A percentile compares a stretch with the other conserved stretches of the same genome.
Conservation (phyloP, 2,113 vertebrate species). For the Callithrix jacchus region DNA sequence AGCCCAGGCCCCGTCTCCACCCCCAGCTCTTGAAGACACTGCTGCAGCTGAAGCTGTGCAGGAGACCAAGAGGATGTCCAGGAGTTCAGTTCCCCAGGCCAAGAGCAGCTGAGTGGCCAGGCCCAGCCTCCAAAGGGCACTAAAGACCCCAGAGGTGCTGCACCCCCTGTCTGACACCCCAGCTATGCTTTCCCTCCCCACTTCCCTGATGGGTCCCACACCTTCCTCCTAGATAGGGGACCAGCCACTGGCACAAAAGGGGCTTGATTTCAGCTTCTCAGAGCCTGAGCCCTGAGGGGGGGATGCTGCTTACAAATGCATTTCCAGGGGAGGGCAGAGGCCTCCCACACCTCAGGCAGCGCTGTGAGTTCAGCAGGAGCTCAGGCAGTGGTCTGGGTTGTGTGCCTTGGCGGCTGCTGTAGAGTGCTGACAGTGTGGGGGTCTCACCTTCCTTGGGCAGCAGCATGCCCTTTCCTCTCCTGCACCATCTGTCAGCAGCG, state of each 20-base stretch:
- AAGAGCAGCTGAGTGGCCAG: conserved; percentile 16
- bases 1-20: neutral
- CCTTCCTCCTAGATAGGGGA: neutral
- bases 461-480: neutral
- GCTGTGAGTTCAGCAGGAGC: neutral
- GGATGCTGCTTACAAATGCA: rapidly evolving
- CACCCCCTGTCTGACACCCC: too few relatives aligned
- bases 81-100: neutral
- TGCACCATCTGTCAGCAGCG: too few relatives aligned
- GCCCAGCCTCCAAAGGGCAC: conserved; percentile 59
- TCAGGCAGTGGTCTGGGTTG: too few relatives aligned
- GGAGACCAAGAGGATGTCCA: neutral
- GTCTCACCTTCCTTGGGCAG: too few relatives aligned
- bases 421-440: too few relatives aligned
- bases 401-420: too few relatives aligned
- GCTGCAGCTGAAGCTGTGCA: neutral
- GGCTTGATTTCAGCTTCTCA: neutral
- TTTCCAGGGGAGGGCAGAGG: neutral
- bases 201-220: neutral
- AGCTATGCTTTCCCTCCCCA: rapidly evolving
- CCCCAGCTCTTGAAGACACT: neutral
- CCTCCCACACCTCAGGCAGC: too few relatives aligned
- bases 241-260: too few relatives aligned
- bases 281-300: rapidly evolving
- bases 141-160: conserved; percentile 76